Evolutionary conservation across 2,797 vertebrate species (phyloP).

Genomic region (Tenualosa thibaudeaui): DNA sequence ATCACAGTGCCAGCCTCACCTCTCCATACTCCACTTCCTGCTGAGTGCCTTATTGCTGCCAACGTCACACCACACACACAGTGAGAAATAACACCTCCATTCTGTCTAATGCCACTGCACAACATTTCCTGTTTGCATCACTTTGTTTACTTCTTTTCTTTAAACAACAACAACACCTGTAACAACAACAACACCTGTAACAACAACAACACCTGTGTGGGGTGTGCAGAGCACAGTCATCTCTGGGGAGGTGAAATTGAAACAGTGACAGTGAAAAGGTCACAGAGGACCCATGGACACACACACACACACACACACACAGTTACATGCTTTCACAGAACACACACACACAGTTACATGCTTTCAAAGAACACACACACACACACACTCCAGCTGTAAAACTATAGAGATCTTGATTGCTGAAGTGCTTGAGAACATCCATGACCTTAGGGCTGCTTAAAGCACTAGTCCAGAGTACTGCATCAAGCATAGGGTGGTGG

Average conservation of each 20-base stretch:
- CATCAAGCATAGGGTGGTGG: no score
- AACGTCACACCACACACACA: background rate
- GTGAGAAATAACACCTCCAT: background rate
- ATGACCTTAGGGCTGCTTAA: background rate
- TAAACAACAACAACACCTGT: background rate
- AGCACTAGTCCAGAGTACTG: no score
- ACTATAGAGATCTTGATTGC: background rate
- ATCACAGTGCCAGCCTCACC: background rate
- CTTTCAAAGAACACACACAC: no score
- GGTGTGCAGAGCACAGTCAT: background rate
- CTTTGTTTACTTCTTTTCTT: background rate
- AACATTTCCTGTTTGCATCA: background rate
- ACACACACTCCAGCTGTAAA: background rate
- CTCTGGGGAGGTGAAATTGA: no score
- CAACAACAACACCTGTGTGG: background rate
- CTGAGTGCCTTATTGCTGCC: constrained; percentile 1
- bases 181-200: background rate
- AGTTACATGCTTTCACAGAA: no score
- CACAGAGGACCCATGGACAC: background rate
- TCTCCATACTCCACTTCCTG: background rate
- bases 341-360: no score
- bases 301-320: no score
- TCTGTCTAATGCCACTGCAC: background rate
- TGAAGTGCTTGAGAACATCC: background rate
- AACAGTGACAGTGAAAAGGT: background rate